Evolutionary conservation across 2,797 vertebrate genomes (phyloP).

Genomic region (Melanotaenia parkinsoni): DNA sequence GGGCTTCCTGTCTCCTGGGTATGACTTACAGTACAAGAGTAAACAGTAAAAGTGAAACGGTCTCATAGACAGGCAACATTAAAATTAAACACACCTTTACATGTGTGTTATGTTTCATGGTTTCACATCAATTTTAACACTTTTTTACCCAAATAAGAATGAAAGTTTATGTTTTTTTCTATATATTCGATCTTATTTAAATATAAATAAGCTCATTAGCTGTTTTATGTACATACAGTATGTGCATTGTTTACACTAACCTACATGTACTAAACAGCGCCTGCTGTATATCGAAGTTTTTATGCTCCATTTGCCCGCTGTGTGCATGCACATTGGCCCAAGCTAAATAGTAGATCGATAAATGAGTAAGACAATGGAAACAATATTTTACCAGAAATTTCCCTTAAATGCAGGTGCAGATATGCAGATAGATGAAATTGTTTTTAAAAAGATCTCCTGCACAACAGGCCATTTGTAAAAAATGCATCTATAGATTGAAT

Average conservation of each 20-base stretch:
- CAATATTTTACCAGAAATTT: conserved; percentile 13
- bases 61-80: conserved; percentile 31
- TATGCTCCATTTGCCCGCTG: conserved; percentile 3
- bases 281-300: conserved; percentile 12
- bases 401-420: conserved; percentile 2
- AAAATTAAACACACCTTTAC: conserved; percentile 23
- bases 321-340: neutral
- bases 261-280: neutral
- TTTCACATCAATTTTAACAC: neutral
- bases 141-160: neutral
- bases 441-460: neutral
- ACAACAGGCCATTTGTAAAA: conserved; percentile 15
- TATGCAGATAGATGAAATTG: conserved; percentile 14
- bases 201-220: neutral
- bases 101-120: conserved; percentile 12
- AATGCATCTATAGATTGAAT: conserved; percentile 6
- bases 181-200: neutral
- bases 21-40: conserved; percentile 52
- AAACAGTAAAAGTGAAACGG: conserved; percentile 46
- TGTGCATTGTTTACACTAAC: conserved; percentile 7
- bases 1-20: conserved; percentile 56
- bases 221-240: neutral
- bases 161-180: neutral
- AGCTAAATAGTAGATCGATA: conserved; percentile 24
- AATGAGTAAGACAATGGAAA: conserved; percentile 5